Base-by-base conservation (phyloP, 92 coral and sea anemone species). In the Micromussa lordhowensis region DNA sequence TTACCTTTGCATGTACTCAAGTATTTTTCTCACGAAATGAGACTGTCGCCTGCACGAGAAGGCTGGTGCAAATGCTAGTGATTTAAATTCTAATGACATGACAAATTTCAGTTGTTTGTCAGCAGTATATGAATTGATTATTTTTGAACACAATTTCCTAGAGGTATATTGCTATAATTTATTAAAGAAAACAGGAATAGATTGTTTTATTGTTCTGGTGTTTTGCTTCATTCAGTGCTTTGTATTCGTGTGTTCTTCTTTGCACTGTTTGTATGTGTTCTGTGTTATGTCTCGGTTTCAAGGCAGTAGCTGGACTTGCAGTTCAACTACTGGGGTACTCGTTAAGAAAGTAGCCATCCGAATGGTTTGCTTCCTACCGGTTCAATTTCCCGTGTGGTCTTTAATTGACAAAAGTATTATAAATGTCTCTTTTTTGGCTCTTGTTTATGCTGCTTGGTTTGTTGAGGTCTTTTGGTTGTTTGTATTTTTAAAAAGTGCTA, bases 161-260 rank as follows among this genome's bases (percentile, higher is more conserved):
- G n/a, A 64, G 31, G 30, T 64, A 28, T 82, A 26, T 74, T 74
- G 44, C 22, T 44, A 68, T 17, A 18, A 68, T 73, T 57, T 73
- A 84, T 84, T 84, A 84, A 84, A 84, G 71, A 75, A 73, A 84
- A 84, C 64, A 54, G 72, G 81, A 55, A 19, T 22, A 16, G 73
- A 35, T 54, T 58, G 58, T 57, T 57, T 69, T 55, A 22, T 72
- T 83, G 54, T 53, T 73, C 32, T 66, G 71, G 34, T 73, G 7
- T 26, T 73, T 73, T 19, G 53, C 11, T 49, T 73, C 15, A 19
- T 32, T 21, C 53, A 19, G 4, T 36, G 29, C 49, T 4, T 35
- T 73, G 51, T 26, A 36, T 73, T 34, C 29, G 26, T 73, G 19
- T 72, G 13, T 35, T 36, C 11, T 4, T 71, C 15, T 17, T 5